These are phyloP conservation scores for Phlogophora meticulosa DNA, from an alignment of 2,888 invertebrate species.

Conservation along the genomic window DNA sequence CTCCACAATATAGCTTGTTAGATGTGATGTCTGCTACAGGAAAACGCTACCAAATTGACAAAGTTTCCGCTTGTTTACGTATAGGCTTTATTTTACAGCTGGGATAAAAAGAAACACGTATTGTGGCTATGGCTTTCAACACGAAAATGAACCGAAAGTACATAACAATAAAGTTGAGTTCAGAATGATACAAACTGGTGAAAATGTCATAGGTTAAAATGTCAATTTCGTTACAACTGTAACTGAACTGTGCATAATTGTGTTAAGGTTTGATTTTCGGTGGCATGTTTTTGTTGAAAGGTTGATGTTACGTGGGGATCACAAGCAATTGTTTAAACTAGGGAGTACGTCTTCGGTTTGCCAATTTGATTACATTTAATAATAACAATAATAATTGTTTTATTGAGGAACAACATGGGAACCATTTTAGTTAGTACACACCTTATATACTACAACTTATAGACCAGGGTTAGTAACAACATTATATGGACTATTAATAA, in stretches of 20 bases:
- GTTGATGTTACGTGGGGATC: neutral
- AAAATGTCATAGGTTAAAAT: neutral
- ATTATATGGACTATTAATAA: no score
- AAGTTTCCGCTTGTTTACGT: conserved; percentile 4
- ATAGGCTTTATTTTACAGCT: neutral
- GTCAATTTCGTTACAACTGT: neutral
- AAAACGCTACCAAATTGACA: conserved; percentile 13
- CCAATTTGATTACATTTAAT: no score
- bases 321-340: neutral
- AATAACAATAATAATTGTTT: no score
- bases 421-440: no score
- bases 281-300: neutral
- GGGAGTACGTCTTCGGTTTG: neutral
- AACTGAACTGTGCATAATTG: neutral
- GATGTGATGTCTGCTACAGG: neutral
- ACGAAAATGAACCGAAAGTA: neutral
- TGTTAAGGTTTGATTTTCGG: neutral
- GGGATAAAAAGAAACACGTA: neutral
- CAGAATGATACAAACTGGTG: neutral
- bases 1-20: conserved; percentile 11
- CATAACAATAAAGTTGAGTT: neutral
- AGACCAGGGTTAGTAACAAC: no score
- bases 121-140: neutral
- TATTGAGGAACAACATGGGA: no score
- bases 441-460: no score